Percentiles rank a stretch among this genome's conserved stretches.
These are phyloP conservation scores for Spilogale gracilis DNA, from an alignment of 2,113 vertebrate genomes.

Conservation along the genomic window DNA sequence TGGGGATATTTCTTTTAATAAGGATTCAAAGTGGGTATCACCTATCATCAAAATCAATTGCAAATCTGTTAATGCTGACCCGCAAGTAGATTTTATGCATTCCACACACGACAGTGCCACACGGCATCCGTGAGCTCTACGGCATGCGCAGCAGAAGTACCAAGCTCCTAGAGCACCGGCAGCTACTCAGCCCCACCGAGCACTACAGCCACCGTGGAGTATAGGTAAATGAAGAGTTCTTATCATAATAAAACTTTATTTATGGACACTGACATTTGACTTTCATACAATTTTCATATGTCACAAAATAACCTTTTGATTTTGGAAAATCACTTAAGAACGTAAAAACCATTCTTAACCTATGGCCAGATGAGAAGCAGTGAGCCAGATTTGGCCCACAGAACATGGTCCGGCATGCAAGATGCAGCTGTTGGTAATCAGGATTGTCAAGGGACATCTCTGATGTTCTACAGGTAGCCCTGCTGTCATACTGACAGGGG, in stretches of 20 bases:
- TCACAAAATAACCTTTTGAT: background rate
- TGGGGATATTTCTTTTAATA: background rate
- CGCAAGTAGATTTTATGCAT: background rate
- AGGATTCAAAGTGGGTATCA: background rate
- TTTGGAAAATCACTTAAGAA: background rate
- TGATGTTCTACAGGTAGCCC: background rate
- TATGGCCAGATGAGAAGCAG: background rate
- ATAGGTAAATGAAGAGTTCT: background rate
- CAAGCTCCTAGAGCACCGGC: too few species aligned
- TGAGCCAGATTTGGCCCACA: background rate
- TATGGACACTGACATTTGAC: background rate
- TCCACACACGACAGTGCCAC: fast-evolving
- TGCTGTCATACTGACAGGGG: background rate
- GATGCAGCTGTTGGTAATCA: background rate
- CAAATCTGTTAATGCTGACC: background rate
- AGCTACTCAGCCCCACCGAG: fast-evolving
- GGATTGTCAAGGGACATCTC: background rate
- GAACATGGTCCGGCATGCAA: too few species aligned
- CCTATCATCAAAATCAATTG: background rate
- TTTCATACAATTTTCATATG: background rate
- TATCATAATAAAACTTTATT: background rate
- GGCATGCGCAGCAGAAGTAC: fast-evolving
- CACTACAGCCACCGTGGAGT: fast-evolving
- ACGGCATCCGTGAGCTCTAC: too few species aligned
- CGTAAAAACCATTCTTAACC: background rate